These are phyloP conservation scores for Salticus scenicus DNA, from an alignment of 2,888 invertebrate species.

Conservation along the genomic window DNA sequence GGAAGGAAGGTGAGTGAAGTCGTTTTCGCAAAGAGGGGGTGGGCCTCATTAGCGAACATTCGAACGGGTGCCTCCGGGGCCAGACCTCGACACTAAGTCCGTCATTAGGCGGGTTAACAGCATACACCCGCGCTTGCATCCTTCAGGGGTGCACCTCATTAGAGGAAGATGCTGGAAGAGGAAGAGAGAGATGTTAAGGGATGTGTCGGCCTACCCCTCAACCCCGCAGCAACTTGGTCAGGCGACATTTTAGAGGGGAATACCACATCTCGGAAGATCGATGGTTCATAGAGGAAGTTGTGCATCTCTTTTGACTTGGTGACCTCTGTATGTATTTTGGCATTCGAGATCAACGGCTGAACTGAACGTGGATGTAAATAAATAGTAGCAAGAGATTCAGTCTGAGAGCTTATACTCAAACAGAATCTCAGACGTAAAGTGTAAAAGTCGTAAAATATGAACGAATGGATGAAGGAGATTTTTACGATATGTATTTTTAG, in stretches of 20 bases:
- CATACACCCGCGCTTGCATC: slow-evolving; percentile 21
- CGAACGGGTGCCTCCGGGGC: slow-evolving; percentile 25
- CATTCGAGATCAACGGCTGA: too few species aligned
- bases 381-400: too few species aligned
- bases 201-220: background rate
- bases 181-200: slow-evolving; percentile 3
- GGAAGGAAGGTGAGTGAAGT: background rate
- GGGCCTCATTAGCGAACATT: slow-evolving; percentile 52
- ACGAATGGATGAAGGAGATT: too few species aligned
- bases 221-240: background rate
- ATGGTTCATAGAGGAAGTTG: background rate
- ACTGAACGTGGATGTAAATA: too few species aligned
- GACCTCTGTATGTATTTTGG: too few species aligned
- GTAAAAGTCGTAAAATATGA: too few species aligned
- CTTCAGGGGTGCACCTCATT: slow-evolving; percentile 14
- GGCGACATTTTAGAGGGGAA: background rate
- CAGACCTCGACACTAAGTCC: slow-evolving; percentile 60
- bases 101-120: slow-evolving; percentile 64
- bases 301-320: too few species aligned
- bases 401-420: too few species aligned
- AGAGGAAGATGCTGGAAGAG: background rate
- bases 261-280: background rate
- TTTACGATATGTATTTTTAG: too few species aligned
- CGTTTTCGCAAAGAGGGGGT: background rate
- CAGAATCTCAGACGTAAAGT: too few species aligned